Evolutionary conservation across 2,888 invertebrate genomes (phyloP).

Genomic region (Drosophila gaucha): DNA sequence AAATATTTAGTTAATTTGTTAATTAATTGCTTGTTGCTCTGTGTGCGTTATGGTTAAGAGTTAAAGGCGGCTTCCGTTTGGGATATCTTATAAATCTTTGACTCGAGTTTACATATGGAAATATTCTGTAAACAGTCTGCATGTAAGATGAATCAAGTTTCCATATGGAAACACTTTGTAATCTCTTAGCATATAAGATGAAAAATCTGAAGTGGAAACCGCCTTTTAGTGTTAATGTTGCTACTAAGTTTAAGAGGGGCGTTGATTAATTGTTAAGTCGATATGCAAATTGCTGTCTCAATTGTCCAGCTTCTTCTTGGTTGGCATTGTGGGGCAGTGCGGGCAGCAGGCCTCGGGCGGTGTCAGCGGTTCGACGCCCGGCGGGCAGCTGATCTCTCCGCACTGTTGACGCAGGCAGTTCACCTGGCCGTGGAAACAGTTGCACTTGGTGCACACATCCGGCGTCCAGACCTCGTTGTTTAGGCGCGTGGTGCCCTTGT

Average conservation of each 20-base stretch:
- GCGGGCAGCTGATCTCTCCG: conserved; percentile 82
- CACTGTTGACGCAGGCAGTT: conserved; percentile 85
- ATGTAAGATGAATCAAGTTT: no score
- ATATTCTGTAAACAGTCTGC: no score
- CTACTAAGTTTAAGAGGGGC: conserved; percentile 63
- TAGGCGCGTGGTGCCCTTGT: conserved; percentile 83
- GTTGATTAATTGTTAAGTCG: conserved; percentile 64
- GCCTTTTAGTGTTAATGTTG: conserved; percentile 41
- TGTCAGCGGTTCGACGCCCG: conserved; percentile 78
- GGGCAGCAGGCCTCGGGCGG: conserved; percentile 85
- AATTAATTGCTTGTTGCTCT: conserved; percentile 52
- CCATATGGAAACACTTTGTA: no score
- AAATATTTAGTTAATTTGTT: conserved; percentile 62
- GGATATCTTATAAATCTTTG: not conserved
- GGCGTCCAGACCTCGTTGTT: conserved; percentile 85
- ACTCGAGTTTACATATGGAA: no score
- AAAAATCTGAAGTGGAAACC: conserved; percentile 23
- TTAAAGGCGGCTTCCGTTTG: conserved; percentile 21
- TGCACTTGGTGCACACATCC: conserved; percentile 85
- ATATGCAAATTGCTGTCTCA: conserved; percentile 57
- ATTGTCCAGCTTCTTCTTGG: conserved; percentile 20
- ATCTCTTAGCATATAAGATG: not conserved
- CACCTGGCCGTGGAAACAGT: conserved; percentile 85
- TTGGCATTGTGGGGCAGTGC: conserved; percentile 77
- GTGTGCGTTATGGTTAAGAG: conserved; percentile 51